Evolutionary conservation across 2,797 vertebrate genomes (phyloP).

Genomic region (Percopsis omiscomaycus): DNA sequence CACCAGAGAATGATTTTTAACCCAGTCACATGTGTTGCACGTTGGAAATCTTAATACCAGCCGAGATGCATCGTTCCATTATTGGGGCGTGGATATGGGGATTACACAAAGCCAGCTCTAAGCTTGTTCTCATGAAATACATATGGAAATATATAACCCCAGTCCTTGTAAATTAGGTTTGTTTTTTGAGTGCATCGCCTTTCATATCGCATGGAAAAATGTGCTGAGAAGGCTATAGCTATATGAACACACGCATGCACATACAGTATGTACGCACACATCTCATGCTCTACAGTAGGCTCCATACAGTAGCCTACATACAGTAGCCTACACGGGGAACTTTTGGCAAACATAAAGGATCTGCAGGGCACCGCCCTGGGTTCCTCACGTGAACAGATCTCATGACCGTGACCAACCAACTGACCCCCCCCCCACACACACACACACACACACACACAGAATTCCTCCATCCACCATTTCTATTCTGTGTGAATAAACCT

Average conservation of each 20-base stretch:
- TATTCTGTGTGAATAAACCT: constrained; percentile 46
- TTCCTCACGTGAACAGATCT: constrained; percentile 24
- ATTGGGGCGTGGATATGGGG: constrained; percentile 52
- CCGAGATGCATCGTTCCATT: constrained; percentile 53
- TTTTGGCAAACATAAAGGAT: no score
- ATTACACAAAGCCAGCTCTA: constrained; percentile 69
- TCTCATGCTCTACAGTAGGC: background rate
- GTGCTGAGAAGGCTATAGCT: no score
- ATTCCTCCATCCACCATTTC: background rate
- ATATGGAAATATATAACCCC: constrained; percentile 38
- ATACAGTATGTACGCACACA: background rate
- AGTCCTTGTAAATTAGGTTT: constrained; percentile 36
- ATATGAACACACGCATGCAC: background rate
- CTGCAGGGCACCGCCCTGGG: no score
- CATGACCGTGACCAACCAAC: constrained; percentile 43
- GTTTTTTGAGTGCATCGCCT: background rate
- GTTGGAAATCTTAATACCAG: constrained; percentile 58
- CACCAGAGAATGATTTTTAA: constrained; percentile 35
- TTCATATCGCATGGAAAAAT: no score
- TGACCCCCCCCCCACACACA: background rate
- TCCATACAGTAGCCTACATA: no score
- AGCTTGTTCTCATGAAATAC: constrained; percentile 64
- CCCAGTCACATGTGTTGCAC: constrained; percentile 68
- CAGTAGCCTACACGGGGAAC: background rate
- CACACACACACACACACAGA: no score